Base-by-base conservation (phyloP, 2,797 vertebrate species). In the Galago senegalensis region DNA sequence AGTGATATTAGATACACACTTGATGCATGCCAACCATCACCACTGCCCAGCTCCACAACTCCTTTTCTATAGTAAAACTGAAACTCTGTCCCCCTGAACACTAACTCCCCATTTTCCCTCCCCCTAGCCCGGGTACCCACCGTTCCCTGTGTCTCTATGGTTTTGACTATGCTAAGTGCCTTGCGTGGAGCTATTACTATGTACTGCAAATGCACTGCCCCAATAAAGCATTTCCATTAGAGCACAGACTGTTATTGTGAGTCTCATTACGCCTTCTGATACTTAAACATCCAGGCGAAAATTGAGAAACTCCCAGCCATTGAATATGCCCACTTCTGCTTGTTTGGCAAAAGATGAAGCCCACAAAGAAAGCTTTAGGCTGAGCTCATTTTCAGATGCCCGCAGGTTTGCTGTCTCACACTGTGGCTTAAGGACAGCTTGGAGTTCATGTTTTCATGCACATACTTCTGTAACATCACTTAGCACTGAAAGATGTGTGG, bases 181-280 rank as follows among this genome's bases (percentile, higher is more conserved):
- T 70, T 27, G 18, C 14, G 8, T 4, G 1, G 27, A 0, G 7
- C 27, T 37, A 2, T 1, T 7, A 20, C 11, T 7, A 18, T 11
- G 23, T 1, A 2, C 53, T 7, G 31, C 61, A 1, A 60, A 60
- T 20, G 34, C 21, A 21, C 27, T 3, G 4, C 16, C 46, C 8
- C 8, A 27, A 0, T 11, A n/a, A 56, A n/a, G 20, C 7, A 5
- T 17, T 60, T 27, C 31, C 25, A 5, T 12, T 1, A 10, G 1
- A 5, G 14, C 10, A 11, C 14, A 34, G 86, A 43, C 80, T 29
- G 20, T 29, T 40, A 7, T 12, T 9, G 23, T 23, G 25, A 17
- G 70, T 37, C 46, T 31, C 37, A 3, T 2, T 11, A 3, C 21
- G 37, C 17, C 46, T 70, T 43, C 53, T 29, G 5, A 8, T 2